Evolutionary conservation across 2,113 vertebrate species (phyloP).

Genomic region (Pterocles burchelli): DNA sequence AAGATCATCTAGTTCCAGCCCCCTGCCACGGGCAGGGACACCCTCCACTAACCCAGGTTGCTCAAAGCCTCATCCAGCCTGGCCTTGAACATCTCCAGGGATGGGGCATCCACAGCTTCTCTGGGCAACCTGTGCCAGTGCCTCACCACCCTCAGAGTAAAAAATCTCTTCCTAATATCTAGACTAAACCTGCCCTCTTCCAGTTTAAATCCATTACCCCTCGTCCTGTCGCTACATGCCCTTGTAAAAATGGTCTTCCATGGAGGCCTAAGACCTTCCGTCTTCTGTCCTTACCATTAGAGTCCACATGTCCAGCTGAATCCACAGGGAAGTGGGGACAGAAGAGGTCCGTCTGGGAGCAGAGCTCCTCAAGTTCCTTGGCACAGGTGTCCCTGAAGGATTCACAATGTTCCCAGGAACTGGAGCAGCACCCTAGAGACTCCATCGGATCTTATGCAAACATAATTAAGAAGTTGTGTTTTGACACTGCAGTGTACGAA

Average conservation of each 20-base stretch:
- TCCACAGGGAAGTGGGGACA: background rate
- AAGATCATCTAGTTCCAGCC: no score
- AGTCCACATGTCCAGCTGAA: background rate
- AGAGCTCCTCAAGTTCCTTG: background rate
- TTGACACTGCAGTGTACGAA: background rate
- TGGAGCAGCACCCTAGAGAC: background rate
- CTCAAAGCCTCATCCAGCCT: no score
- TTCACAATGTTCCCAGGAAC: background rate
- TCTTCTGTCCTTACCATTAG: background rate
- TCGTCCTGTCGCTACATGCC: no score
- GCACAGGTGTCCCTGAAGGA: background rate
- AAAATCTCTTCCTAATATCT: no score
- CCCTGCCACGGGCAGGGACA: no score
- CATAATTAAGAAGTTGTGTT: background rate
- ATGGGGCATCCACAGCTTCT: no score
- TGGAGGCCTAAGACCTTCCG: background rate
- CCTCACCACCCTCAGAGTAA: no score
- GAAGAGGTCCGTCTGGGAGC: background rate
- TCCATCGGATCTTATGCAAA: background rate
- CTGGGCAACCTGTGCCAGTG: no score
- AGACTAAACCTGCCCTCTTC: no score
- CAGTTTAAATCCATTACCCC: no score
- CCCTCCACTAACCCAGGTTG: no score
- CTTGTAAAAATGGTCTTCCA: background rate
- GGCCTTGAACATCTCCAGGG: no score